Evolutionary conservation across 1,140 invertebrate species (phyloP), one percentile per base, ranked within the genome.

Genomic region (Scaptomyza graminum): DNA sequence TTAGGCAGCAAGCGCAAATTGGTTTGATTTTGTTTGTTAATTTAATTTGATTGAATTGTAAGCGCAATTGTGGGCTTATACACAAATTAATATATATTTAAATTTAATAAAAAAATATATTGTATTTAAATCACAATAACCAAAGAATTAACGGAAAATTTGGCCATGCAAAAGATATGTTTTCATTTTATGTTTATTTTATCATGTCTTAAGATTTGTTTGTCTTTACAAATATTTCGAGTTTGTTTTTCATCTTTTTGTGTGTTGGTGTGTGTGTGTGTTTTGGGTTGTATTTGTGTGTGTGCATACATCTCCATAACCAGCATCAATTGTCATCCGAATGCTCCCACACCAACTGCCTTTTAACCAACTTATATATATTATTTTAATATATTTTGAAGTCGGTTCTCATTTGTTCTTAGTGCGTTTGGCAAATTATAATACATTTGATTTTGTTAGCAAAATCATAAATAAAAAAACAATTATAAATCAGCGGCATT

Each of bases 381-480:
- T 28, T n/a, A 31, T 28, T 8, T 54, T 5, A 5, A 34, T 39
- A 15, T 52, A 52, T 57, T 59, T 25, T 65, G 15, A 56, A 50
- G 41, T 52, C 13, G 37, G 34, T 61, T 61, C 51, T 60, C 8
- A 13, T 67, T 66, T 90, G 85, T 85, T 90, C 85, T 79, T 85
- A 74, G 80, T 90, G 85, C 85, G 62, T 70, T 57, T 68, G 54
- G 74, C 51, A 50, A 66, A 66, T 31, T 59, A 73, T 78, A 83
- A 81, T 75, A 85, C 80, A 73, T 54, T 73, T 60, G 52, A 61
- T 69, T 70, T 77, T 59, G 62, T 51, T 46, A 66, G 73, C 55
- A 84, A 87, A 76, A 89, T 66, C 50, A 74, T 83, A 79, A 68
- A 76, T 44, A 57, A 54, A 66, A 76, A 59, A 67, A 56, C 61